Evolutionary conservation across 2,113 vertebrate genomes (phyloP).

Genomic region (Coryphaenoides rupestris): DNA sequence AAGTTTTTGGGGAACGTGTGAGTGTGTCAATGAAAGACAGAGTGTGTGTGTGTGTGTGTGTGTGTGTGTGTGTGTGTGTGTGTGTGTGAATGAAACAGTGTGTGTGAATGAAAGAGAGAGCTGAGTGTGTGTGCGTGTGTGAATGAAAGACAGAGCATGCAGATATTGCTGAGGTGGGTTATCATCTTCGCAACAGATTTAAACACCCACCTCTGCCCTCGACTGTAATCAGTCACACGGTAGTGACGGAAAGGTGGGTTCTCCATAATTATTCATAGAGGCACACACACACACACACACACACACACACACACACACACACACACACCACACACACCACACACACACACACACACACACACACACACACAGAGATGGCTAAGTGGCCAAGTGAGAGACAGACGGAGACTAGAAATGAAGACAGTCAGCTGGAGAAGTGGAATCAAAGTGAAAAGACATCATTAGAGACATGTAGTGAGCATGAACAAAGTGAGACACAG

Average conservation of each 20-base stretch:
- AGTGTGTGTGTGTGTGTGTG: not conserved
- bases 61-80: slow-evolving; percentile 2
- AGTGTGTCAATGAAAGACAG: too few relatives aligned
- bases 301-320: slow-evolving; percentile 12
- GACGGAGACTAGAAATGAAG: too few relatives aligned
- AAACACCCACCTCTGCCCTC: slow-evolving; percentile 39
- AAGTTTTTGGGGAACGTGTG: too few relatives aligned
- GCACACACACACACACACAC: slow-evolving; percentile 1
- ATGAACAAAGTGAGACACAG: too few relatives aligned
- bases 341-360: slow-evolving; percentile 11
- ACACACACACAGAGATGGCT: slow-evolving; percentile 1
- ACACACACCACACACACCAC: slow-evolving; percentile 4
- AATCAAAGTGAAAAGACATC: too few relatives aligned
- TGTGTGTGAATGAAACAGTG: not conserved
- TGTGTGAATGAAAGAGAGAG: not conserved
- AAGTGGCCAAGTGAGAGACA: too few relatives aligned
- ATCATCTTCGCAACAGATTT: slow-evolving; percentile 23
- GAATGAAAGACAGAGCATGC: not conserved
- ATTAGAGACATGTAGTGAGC: too few relatives aligned
- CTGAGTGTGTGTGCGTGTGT: not conserved
- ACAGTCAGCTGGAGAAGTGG: too few relatives aligned
- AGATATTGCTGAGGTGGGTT: slow-evolving; percentile 27
- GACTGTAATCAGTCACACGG: slow-evolving; percentile 43
- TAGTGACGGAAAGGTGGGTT: slow-evolving; percentile 15
- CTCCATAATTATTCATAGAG: not conserved